Percentiles rank a stretch among this genome's conserved stretches.
These are phyloP conservation scores for Sebastes diaconus DNA, from an alignment of 2,797 vertebrate genomes.

Conservation along the genomic window DNA sequence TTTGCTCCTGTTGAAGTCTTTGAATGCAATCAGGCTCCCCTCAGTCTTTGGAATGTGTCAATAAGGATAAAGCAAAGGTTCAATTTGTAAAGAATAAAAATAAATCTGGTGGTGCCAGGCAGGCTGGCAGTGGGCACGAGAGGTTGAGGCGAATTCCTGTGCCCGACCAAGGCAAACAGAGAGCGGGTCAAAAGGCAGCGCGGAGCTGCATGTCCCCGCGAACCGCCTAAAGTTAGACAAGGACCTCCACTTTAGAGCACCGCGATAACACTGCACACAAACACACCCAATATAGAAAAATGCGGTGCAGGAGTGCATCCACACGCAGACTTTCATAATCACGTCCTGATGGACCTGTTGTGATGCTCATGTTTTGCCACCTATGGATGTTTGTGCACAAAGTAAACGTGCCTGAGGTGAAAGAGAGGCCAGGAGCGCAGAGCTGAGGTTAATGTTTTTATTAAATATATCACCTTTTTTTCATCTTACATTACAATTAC, in stretches of 20 bases:
- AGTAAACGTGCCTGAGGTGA: constrained; percentile 18
- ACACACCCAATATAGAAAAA: constrained; percentile 50
- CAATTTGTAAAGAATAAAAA: constrained; percentile 80
- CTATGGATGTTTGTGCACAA: constrained; percentile 20
- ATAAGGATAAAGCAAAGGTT: constrained; percentile 77
- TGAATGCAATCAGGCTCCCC: constrained; percentile 67
- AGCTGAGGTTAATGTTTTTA: constrained; percentile 79
- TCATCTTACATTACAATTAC: constrained; percentile 75
- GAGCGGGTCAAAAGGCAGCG: constrained; percentile 79
- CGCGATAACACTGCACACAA: constrained; percentile 73
- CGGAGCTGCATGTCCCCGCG: constrained; percentile 55
- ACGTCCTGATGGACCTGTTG: constrained; percentile 23
- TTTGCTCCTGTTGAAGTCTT: constrained; percentile 34
- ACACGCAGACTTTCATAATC: constrained; percentile 48
- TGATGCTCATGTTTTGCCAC: constrained; percentile 29
- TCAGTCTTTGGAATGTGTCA: constrained; percentile 78
- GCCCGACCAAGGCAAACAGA: constrained; percentile 82
- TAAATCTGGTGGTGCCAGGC: constrained; percentile 79
- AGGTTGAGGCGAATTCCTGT: constrained; percentile 72
- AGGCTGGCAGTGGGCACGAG: constrained; percentile 78
- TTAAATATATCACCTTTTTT: constrained; percentile 81
- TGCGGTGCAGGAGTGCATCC: constrained; percentile 40
- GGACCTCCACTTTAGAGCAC: constrained; percentile 71
- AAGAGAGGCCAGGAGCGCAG: constrained; percentile 16
- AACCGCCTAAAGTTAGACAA: constrained; percentile 77